These are phyloP conservation scores for Buceros bicornis DNA, from an alignment of 2,797 vertebrate genomes.

Conservation along the genomic window DNA sequence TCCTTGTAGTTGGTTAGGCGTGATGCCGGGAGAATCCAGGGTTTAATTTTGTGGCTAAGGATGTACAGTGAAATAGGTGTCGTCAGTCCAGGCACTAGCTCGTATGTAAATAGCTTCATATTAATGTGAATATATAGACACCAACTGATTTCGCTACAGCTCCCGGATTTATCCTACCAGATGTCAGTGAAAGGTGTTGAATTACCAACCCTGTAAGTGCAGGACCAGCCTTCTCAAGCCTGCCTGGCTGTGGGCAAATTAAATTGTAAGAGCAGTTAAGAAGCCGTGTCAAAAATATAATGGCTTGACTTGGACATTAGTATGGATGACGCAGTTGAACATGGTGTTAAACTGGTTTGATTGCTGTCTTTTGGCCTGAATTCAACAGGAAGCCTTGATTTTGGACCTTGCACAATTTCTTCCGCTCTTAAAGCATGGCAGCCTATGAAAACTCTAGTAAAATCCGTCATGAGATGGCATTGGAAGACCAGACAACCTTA, in stretches of 20 bases:
- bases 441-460: not conserved
- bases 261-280: not conserved
- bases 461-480: not conserved
- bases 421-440: not conserved
- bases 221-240: not conserved
- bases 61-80: not conserved
- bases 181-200: not conserved
- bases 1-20: not conserved
- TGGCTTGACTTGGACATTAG: not conserved
- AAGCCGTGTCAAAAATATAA: not conserved
- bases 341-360: not conserved
- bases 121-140: not conserved
- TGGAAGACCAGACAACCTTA: not conserved
- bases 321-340: not conserved
- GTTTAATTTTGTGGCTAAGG: not conserved
- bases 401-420: not conserved
- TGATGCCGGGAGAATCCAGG: not conserved
- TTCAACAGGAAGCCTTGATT: not conserved
- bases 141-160: not conserved
- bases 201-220: accelerated
- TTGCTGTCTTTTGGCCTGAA: not conserved
- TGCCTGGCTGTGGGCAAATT: not conserved
- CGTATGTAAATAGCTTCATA: not conserved
- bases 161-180: not conserved
- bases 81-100: not conserved